Base-by-base conservation (phyloP, 1,140 invertebrate genomes). In the Aethina tumida region DNA sequence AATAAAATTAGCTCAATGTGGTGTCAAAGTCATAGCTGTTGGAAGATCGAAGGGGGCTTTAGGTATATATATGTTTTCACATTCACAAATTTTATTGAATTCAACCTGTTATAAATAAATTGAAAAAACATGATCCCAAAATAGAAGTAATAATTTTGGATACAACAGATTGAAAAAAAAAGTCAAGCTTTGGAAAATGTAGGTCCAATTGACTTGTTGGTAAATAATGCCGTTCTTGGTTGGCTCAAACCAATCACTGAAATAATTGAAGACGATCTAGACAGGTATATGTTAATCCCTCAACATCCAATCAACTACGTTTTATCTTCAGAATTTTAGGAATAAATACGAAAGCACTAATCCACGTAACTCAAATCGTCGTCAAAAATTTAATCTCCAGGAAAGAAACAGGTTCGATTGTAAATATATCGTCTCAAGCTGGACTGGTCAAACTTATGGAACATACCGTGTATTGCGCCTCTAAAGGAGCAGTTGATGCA, bases 371-470 rank as follows among this genome's bases (percentile, higher is more conserved):
- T 4, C 89, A 91, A 68, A 58, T 78, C 41, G 74, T 88, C 36
- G 77, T 78, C 19, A 69, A 73, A 50, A 65, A 74, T 50, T 79
- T 90, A 77, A 73, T 87, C n/a, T 64, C 75, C 28, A 67, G 77
- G 9, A 79, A 79, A 50, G 62, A 61, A 27, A 68, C 71, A 28
- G 85, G 89, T 24, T 67, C 77, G 26, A 90, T 95, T 47, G 91
- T 95, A 0, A 94, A 95, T 56, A 59, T 95, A 7, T 95, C 90
- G 1, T 92, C 87, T n/a, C 75, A 86, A 55, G 83, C 79, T 7
- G 66, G 73, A 0, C 51, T 71, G 48, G 71, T 70, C 19, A 87
- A 82, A 12, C 56, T 93, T 5, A 56, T 64, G 21, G 76, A 86
- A 47, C 89, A 93, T 60, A 55, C 78, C 7, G 43, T 55, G 28